Evolutionary conservation across 2,113 vertebrate species (phyloP).

Genomic region (Gavialis gangeticus): DNA sequence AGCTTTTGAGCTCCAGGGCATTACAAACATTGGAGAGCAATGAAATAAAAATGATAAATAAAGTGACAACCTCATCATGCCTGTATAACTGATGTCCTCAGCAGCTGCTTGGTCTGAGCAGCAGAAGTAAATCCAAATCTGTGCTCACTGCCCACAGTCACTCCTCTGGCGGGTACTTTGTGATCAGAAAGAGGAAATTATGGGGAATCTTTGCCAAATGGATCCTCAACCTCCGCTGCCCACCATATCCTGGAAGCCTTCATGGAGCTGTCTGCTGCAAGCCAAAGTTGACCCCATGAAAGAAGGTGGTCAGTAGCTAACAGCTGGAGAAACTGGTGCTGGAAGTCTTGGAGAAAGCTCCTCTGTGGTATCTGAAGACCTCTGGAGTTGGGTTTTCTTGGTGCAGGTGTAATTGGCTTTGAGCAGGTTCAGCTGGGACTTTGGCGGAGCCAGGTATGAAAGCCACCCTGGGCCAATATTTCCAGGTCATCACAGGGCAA

Average conservation of each 20-base stretch:
- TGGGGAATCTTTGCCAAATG: slow-evolving; percentile 13
- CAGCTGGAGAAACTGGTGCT: not conserved
- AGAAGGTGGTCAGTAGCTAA: not conserved
- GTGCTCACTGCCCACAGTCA: slow-evolving; percentile 47
- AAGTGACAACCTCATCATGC: slow-evolving; percentile 47
- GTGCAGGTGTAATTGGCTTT: not conserved
- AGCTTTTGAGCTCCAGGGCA: slow-evolving; percentile 53
- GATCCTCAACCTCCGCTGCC: slow-evolving; percentile 49
- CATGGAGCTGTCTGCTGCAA: not conserved
- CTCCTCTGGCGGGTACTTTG: slow-evolving; percentile 27
- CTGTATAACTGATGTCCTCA: slow-evolving; percentile 50
- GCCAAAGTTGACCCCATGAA: not conserved
- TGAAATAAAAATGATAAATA: slow-evolving; percentile 75
- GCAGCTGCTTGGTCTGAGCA: slow-evolving; percentile 63
- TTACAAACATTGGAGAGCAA: slow-evolving; percentile 51
- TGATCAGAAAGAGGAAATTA: slow-evolving; percentile 36
- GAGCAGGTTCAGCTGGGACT: not conserved
- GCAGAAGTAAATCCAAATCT: slow-evolving; percentile 66
- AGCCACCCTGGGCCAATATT: not conserved
- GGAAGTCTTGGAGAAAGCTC: not conserved
- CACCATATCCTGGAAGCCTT: not conserved
- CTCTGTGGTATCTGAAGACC: not conserved
- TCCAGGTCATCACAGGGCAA: not conserved
- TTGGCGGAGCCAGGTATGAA: not conserved
- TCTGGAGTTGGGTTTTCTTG: not conserved